Evolutionary conservation across 2,113 vertebrate genomes (phyloP).

Genomic region (Eurystomus gularis): DNA sequence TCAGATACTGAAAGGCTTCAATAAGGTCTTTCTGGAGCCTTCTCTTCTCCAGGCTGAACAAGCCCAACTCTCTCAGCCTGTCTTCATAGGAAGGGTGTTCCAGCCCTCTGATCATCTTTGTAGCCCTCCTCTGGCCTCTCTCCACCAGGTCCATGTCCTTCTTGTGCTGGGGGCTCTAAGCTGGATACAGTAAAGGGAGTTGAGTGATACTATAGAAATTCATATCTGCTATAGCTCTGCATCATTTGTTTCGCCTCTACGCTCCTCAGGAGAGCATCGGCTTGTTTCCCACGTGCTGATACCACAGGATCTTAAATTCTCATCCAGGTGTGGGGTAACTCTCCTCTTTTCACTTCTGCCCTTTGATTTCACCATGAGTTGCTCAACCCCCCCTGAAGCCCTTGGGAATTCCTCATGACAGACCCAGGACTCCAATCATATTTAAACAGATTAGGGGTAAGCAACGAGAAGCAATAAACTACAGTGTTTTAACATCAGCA

Average conservation of each 20-base stretch:
- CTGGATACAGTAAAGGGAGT: too few species aligned
- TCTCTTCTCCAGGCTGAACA: too few species aligned
- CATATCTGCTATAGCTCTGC: not conserved
- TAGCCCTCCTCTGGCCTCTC: too few species aligned
- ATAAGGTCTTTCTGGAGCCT: too few species aligned
- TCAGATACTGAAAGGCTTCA: too few species aligned
- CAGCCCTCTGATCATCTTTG: too few species aligned
- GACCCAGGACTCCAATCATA: not conserved
- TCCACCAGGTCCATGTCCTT: too few species aligned
- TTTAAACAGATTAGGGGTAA: not conserved
- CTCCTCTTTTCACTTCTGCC: not conserved
- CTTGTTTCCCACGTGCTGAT: not conserved
- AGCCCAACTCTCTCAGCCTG: too few species aligned
- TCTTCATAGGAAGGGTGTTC: too few species aligned
- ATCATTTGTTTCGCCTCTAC: not conserved
- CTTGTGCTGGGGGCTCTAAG: too few species aligned
- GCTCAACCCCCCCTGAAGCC: not conserved
- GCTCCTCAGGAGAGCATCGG: not conserved
- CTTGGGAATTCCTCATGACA: not conserved
- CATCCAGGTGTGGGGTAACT: accelerated
- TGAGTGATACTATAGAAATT: not conserved
- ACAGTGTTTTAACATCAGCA: not conserved
- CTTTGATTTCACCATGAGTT: not conserved
- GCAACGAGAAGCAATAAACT: not conserved
- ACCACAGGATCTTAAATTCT: not conserved